Evolutionary conservation across 2,113 vertebrate species (phyloP), one percentile per base, ranked within the genome.

Genomic region (Oncorhynchus kisutch): DNA sequence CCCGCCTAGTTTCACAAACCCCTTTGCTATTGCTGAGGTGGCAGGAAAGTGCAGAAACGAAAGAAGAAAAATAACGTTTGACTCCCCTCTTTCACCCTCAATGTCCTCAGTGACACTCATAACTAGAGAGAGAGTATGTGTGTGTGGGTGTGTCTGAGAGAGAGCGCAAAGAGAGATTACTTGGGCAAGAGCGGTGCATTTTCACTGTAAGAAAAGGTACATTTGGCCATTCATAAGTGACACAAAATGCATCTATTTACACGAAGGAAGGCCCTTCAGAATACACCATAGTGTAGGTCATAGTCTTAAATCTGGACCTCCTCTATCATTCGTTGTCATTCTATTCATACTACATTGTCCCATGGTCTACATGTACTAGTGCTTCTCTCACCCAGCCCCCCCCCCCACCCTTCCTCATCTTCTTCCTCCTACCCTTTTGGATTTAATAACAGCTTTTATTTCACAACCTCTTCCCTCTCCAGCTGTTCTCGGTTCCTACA

Each of bases 11-110:
- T 14, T 16, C 65, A 90, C 87, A 82, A 88, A 82, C 77, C 81
- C 73, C 81, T 79, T 85, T 84, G 87, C 78, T 93, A 92, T 86
- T 93, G 95, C 96, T 95, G 95, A 97, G 93, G 91, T 90, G 94
- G 91, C 94, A 92, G 87, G 92, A 95, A 91, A 92, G 91, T 91
- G 91, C 89, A 92, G 90, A 92, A 90, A 85, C 89, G 82, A 81
- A 89, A 73, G 81, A 88, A 91, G 89, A 91, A 90, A 91, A 93
- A 89, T 91, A 91, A 92, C 57, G 11, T 67, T 27, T 54, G 59
- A 14, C 18, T 57, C 60, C 65, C 71, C 78, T 75, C 34, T 31
- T 81, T 77, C 75, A 81, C 80, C 68, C 66, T 80, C 22, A 49
- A 39, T 60, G 11, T 78, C 11, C 71, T 66, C 79, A 84, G 84